Percentiles rank a stretch among this genome's conserved stretches.
phyloP scores from a whole-genome alignment of 2,888 invertebrate genomes.

The Drosophila nr. medialis region DNA sequence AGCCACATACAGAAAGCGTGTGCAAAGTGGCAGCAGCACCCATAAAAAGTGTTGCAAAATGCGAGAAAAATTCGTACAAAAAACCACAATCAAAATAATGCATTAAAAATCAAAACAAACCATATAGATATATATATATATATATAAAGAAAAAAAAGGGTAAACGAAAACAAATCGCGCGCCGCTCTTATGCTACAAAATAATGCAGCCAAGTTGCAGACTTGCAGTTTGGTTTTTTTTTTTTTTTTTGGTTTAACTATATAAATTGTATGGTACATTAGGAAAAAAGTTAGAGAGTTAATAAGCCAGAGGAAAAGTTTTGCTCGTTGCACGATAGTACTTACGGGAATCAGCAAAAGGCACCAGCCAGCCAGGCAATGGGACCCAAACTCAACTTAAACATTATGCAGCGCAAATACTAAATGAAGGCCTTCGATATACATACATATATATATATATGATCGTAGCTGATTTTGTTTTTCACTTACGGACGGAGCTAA shows the following conservation, averaged over 20 bases:
- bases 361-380: constrained; percentile 33
- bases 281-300: constrained; percentile 28
- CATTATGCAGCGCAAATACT: constrained; percentile 23
- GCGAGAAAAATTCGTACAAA: constrained; percentile 34
- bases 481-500: constrained; percentile 8
- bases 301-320: constrained; percentile 52
- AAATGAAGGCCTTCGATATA: constrained; percentile 13
- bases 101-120: constrained; percentile 6
- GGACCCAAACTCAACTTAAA: constrained; percentile 40
- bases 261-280: constrained; percentile 18
- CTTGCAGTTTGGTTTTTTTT: constrained; percentile 15
- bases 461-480: constrained; percentile 1
- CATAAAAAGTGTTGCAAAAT: constrained; percentile 50
- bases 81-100: constrained; percentile 23
- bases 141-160: neutral
- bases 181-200: constrained; percentile 30
- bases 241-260: constrained; percentile 6
- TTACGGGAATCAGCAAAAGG: constrained; percentile 46
- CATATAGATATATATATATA: neutral
- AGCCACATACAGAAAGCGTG: constrained; percentile 60
- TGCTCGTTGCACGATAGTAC: constrained; percentile 46
- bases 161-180: constrained; percentile 20
- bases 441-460: neutral
- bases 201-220: constrained; percentile 32
- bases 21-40: constrained; percentile 58